These are phyloP conservation scores for Drosophila rubida DNA, from an alignment of 2,888 invertebrate species.

Conservation along the genomic window DNA sequence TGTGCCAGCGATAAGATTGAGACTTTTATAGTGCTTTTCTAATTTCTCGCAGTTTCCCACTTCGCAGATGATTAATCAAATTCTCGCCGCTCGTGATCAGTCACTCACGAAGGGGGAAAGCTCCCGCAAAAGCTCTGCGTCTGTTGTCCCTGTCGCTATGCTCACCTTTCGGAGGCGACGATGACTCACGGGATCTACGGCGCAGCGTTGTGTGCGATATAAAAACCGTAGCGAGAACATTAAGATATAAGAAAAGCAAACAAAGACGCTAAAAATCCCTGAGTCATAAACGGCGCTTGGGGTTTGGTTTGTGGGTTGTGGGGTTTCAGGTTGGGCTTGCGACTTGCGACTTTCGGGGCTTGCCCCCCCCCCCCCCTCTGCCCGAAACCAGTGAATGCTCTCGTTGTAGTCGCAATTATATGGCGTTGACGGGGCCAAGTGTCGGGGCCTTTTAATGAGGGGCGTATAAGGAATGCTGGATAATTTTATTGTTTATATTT, in stretches of 20 bases:
- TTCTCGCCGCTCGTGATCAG: slow-evolving; percentile 15
- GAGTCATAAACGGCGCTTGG: slow-evolving; percentile 53
- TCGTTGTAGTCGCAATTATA: slow-evolving; percentile 19
- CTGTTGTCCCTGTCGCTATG: slow-evolving; percentile 12
- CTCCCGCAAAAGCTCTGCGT: slow-evolving; percentile 4
- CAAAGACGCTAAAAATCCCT: slow-evolving; percentile 43
- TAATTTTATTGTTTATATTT: slow-evolving; percentile 17
- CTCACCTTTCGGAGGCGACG: slow-evolving; percentile 2
- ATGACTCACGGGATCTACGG: slow-evolving; percentile 53
- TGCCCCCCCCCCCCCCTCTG: not conserved
- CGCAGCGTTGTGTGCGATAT: slow-evolving; percentile 21
- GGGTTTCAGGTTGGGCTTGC: not conserved
- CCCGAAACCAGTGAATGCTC: not conserved
- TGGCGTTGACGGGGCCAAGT: not conserved
- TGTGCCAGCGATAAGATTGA: slow-evolving; percentile 23
- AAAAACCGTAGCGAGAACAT: slow-evolving; percentile 30
- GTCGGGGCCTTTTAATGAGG: slow-evolving; percentile 19
- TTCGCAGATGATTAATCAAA: slow-evolving; percentile 13
- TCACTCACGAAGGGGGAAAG: not conserved
- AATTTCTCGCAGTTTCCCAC: slow-evolving; percentile 2
- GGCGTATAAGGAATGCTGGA: slow-evolving; percentile 37
- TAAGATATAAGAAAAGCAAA: slow-evolving; percentile 41
- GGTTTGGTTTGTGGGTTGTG: not conserved
- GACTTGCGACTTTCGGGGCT: not conserved
- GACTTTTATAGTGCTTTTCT: not conserved